A percentile compares a stretch with the other conserved stretches of the same genome.
phyloP scores from a whole-genome alignment of 2,888 invertebrate species.

The Meghimatium bilineatum region DNA sequence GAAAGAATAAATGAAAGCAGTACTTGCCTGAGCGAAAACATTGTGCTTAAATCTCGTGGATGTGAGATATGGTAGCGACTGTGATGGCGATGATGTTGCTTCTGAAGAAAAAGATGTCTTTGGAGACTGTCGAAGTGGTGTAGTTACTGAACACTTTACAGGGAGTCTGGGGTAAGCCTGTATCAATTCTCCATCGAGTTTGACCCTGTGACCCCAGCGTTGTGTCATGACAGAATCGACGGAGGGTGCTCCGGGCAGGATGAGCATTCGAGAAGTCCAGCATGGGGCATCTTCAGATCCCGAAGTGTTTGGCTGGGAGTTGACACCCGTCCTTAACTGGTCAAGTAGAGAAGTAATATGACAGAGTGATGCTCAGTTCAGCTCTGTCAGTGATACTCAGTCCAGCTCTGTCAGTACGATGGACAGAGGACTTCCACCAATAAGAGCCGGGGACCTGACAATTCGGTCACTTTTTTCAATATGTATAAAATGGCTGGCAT shows the following conservation, averaged over 20 bases:
- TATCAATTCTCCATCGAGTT: slow-evolving; percentile 25
- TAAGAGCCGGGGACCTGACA: too few relatives aligned
- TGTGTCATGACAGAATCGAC: slow-evolving; percentile 45
- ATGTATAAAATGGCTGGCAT: too few relatives aligned
- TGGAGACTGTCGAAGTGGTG: background rate
- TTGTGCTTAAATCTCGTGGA: background rate
- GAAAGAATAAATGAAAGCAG: too few relatives aligned
- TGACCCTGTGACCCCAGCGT: slow-evolving; percentile 17
- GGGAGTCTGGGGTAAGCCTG: background rate
- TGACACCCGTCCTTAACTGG: slow-evolving; percentile 21
- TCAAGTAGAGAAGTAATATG: background rate
- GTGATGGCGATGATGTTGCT: background rate
- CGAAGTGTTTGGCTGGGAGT: background rate
- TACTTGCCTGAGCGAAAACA: background rate
- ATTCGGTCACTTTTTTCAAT: too few relatives aligned
- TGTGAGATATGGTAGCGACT: background rate
- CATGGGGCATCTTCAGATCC: slow-evolving; percentile 43
- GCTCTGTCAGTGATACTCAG: background rate
- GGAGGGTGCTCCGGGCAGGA: slow-evolving; percentile 14
- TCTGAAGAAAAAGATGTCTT: background rate
- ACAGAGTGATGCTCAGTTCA: background rate
- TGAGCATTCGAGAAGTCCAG: slow-evolving; percentile 40
- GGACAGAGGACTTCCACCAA: background rate
- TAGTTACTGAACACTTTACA: background rate
- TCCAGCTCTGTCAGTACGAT: background rate